Conservation (phyloP, 2,113 vertebrate genomes). For the Zosterops pallidus region DNA sequence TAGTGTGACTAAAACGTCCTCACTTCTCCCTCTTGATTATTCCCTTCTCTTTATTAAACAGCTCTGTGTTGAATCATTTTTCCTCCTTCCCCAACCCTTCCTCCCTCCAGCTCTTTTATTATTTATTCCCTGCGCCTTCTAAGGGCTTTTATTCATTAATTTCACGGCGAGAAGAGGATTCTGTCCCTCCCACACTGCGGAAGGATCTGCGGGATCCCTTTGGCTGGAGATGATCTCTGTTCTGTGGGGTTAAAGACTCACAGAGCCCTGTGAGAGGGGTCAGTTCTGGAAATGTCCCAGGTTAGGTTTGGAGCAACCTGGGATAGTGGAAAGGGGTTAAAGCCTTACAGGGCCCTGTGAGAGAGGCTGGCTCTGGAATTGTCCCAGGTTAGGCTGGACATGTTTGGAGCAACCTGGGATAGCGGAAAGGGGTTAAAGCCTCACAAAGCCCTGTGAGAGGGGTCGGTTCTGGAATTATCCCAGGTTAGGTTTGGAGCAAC, state of each 20-base stretch:
- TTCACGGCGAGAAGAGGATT: not conserved
- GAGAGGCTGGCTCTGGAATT: too few relatives aligned
- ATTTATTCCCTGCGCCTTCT: not conserved
- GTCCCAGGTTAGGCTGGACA: rapidly evolving
- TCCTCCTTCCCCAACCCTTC: not conserved
- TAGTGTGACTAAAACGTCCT: not conserved
- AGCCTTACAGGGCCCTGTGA: too few relatives aligned
- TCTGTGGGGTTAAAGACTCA: not conserved
- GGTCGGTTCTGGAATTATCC: too few relatives aligned
- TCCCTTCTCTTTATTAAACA: constrained; percentile 25
- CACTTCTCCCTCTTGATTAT: not conserved
- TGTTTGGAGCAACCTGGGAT: not conserved
- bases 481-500: not conserved
- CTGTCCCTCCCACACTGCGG: not conserved
- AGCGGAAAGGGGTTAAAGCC: not conserved
- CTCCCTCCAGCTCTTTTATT: not conserved
- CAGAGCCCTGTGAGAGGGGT: rapidly evolving
- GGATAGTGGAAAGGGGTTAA: not conserved
- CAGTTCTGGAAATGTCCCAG: too few relatives aligned
- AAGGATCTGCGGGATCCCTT: rapidly evolving
- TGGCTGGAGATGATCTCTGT: not conserved
- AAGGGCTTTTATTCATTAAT: not conserved
- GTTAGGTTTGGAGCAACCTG: not conserved
- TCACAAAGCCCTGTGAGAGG: rapidly evolving
- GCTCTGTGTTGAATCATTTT: not conserved